Evolutionary conservation across 1,140 invertebrate species (phyloP), one percentile per base, ranked within the genome.

Genomic region (Drosophila mojavensis): DNA sequence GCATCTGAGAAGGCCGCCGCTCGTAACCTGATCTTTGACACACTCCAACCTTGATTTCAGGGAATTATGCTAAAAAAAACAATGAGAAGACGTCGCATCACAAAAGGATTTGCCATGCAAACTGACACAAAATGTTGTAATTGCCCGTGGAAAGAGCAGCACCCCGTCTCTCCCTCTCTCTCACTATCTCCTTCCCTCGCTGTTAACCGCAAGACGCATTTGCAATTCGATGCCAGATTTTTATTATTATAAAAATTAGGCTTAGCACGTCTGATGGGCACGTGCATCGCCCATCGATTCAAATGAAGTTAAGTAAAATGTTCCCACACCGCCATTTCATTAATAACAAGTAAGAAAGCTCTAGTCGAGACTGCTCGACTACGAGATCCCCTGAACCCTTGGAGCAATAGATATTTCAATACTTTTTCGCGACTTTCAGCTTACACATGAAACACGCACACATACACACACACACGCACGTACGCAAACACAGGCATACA

Each of bases 111-210:
- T 88, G 67, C 71, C 70, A 66, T 56, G 48, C 71, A 91, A 89
- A 88, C 88, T 88, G 88, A 91, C 88, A 91, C 80, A 91, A 91
- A 91, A 91, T 84, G 88, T 81, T 81, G 75, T 91, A 91, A 91
- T 91, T 91, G 78, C 84, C 67, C 58, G 59, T 36, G 75, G 62
- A 66, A 20, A 62, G 61, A 13, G 55, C 24, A 36, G 4, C 9
- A 10, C 3, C 41, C 47, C 30, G 15, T 15, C 36, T 17, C 72
- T 11, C 28, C 5, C 47, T 11, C 4, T 6, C 13, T 36, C 51
- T 5, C 7, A 5, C 33, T 33, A 7, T 33, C 33, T 33, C 33
- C 9, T 9, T 33, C 7, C 33, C 53, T 33, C 63, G 71, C 58
- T 13, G 1, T 17, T 20, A 80, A 88, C 84, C 83, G 60, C 83